phyloP scores from a whole-genome alignment of 2,797 vertebrate genomes.

The Alfaro cultratus region DNA sequence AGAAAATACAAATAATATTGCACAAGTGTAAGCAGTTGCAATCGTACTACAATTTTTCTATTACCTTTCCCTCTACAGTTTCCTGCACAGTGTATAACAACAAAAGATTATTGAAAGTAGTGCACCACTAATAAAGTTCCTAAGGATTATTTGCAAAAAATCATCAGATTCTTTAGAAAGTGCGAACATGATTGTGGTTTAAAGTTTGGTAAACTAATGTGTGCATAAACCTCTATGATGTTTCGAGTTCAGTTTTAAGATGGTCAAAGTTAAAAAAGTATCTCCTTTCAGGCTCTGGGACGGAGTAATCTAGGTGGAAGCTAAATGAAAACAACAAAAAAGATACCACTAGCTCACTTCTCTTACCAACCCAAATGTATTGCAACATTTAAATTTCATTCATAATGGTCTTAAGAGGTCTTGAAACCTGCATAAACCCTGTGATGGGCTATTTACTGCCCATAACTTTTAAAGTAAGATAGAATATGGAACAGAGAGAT shows the following conservation, averaged over 20 bases:
- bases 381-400: too few species aligned
- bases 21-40: neutral
- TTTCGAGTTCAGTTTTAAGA: neutral
- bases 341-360: too few species aligned
- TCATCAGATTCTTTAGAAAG: neutral
- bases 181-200: neutral
- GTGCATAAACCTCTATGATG: neutral
- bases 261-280: neutral
- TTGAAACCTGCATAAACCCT: too few species aligned
- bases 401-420: too few species aligned
- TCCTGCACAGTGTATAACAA: neutral
- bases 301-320: neutral
- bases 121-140: too few species aligned
- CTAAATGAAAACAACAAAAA: neutral
- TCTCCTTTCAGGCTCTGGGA: neutral
- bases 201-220: neutral
- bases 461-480: neutral
- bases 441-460: neutral
- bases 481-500: conserved; percentile 27
- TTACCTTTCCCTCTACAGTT: neutral
- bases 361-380: too few species aligned
- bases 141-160: neutral
- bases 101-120: neutral
- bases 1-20: neutral
- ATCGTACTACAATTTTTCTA: neutral